These are phyloP conservation scores for Trematocara variabile DNA, from an alignment of 2,113 vertebrate genomes.

Conservation along the genomic window DNA sequence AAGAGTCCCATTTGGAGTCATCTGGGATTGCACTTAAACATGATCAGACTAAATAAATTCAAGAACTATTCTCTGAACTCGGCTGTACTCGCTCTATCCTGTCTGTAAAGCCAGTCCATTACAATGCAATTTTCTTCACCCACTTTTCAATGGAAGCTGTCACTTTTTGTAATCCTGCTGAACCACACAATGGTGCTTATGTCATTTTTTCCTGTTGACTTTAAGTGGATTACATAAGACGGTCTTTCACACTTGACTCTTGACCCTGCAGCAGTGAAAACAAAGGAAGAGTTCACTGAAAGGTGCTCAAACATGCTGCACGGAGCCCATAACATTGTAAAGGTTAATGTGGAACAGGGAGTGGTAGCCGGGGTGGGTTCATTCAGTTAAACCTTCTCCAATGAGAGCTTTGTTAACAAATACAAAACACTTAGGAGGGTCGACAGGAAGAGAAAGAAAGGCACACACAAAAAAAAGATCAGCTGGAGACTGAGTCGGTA, in stretches of 20 bases:
- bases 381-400: conserved; percentile 3
- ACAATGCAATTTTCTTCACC: neutral
- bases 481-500: conserved; percentile 23
- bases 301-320: neutral
- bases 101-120: neutral
- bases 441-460: neutral
- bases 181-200: neutral
- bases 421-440: neutral
- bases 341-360: conserved; percentile 30
- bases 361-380: conserved; percentile 20
- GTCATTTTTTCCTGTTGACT: neutral
- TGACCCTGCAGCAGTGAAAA: conserved; percentile 1
- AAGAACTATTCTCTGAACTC: neutral
- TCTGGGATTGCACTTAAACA: neutral
- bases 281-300: neutral
- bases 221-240: conserved; percentile 17
- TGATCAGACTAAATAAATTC: neutral
- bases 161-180: neutral
- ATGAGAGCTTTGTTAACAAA: conserved; percentile 39
- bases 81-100: neutral
- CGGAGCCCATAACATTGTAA: neutral
- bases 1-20: neutral
- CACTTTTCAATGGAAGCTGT: neutral
- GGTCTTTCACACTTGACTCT: conserved; percentile 1
- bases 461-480: neutral